Evolutionary conservation across 2,797 vertebrate species (phyloP), one percentile per base, ranked within the genome.

Genomic region (Aselliscus stoliczkanus): DNA sequence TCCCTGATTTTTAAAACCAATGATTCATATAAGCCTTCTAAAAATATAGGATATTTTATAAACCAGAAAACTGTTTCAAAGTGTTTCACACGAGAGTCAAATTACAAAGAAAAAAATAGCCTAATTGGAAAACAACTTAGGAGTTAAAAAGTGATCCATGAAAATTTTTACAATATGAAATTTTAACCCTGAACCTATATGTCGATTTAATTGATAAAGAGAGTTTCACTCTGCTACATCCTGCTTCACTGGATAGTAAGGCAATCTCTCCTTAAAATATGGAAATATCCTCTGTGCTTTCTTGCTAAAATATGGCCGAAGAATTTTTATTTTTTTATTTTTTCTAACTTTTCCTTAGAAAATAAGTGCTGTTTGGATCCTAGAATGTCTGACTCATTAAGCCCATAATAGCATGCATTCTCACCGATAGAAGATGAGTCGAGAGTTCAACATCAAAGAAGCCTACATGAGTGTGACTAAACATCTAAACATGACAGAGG

Each of bases 331-430:
- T 60, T 90, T 83, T 95, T 50, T 54, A 20, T 54, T 18, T 31
- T 44, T 39, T 82, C 56, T 62, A 3, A 44, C n/a, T 65, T 95
- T 90, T 96, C 7, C 27, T 64, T 64, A 87, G 12, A 89, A 60
- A 87, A 52, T 7, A 58, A 29, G 21, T 23, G 5, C 21, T 73
- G 15, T 62, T 91, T 70, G 47, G 27, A 65, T 62, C n/a, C 8
- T 88, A 64, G 29, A 77, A 76, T 25, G 50, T 82, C 31, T 96
- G 91, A 96, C 10, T 88, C 83, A 96, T 29, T 89, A 90, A 90
- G 50, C 52, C 27, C 65, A 11, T 69, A 29, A 77, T 29, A 50
- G 56, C 31, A 27, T 2, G 12, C 23, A 54, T 29, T 37, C n/a
- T 97, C 81, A 73, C 29, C 1, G 15, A 9, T 14, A 95, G 70